phyloP scores from a whole-genome alignment of 2,797 vertebrate species.

The Lycodopsis pacificus region DNA sequence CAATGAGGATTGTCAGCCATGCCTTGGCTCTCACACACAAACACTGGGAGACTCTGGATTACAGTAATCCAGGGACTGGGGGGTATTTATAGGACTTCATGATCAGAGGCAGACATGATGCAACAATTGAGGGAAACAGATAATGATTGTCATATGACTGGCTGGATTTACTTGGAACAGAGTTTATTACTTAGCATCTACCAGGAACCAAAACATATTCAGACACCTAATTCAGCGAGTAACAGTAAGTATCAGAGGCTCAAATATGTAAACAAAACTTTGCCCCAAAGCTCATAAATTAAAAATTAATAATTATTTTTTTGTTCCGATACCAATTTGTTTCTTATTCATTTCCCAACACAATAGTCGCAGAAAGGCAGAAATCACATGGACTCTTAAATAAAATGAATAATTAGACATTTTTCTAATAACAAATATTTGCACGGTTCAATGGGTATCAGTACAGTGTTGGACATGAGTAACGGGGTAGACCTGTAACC shows the following conservation, averaged over 20 bases:
- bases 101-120: constrained; percentile 57
- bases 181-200: constrained; percentile 38
- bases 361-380: background rate
- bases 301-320: too few species aligned
- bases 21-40: background rate
- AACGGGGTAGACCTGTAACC: background rate
- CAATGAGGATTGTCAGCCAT: constrained; percentile 19
- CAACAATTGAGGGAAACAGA: constrained; percentile 62
- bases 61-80: constrained; percentile 73
- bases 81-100: constrained; percentile 74
- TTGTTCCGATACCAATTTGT: too few species aligned
- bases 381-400: too few species aligned
- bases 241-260: background rate
- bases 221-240: background rate
- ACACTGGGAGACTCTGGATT: constrained; percentile 65
- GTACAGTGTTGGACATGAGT: background rate
- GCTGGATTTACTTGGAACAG: constrained; percentile 42
- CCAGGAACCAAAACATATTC: constrained; percentile 16
- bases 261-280: background rate
- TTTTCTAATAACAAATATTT: background rate
- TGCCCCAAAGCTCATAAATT: background rate
- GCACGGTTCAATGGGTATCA: background rate
- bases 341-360: too few species aligned
- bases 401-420: background rate
- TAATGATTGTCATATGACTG: constrained; percentile 54